Base-by-base conservation (phyloP, 1,140 invertebrate species). In the Eupeodes corollae region DNA sequence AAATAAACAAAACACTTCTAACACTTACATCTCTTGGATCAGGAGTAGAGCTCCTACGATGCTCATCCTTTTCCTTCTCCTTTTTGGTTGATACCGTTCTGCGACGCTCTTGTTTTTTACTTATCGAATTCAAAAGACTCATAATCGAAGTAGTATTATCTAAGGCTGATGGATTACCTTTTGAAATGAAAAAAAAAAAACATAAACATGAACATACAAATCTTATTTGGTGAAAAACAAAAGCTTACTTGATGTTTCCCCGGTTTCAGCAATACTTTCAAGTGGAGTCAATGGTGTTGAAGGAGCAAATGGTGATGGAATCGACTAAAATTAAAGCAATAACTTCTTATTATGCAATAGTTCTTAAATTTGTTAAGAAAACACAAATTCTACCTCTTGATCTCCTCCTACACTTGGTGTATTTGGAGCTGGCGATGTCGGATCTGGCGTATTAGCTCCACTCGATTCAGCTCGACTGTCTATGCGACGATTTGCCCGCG, bases 381-480 rank as follows among this genome's bases (percentile, higher is more conserved):
- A 2, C 33, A 46, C 38, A 31, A 9, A 12, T 9, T 38, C 44
- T 46, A 69, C 55, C 48, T 68, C 66, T 18, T 59, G 60, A 47
- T 67, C 66, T 13, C 51, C 52, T 19, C 44, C 42, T 19, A 48
- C 35, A 47, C 33, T 48, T 6, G 48, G 46, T 34, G 54, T 51
- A 30, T 50, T 42, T 13, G 54, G 56, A 9, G 59, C 58, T 12
- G 71, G 73, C 13, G 68, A 74, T 35, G 68, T 68, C 1, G 69
- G 73, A 75, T 82, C 81, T 53, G 83, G 82, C 38, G 82, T 84
- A 54, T 84, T 84, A 15, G 80, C 79, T 15, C 83, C 82, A 59
- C 79, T 82, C 8, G 73, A 78, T 56, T 85, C 82, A 6, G 81
- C 79, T 46, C 77, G 70, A 56, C 80, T 82, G 54, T 85, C 81